Base-by-base conservation (phyloP, 2,113 vertebrate genomes). In the Colistium nudipinnis region DNA sequence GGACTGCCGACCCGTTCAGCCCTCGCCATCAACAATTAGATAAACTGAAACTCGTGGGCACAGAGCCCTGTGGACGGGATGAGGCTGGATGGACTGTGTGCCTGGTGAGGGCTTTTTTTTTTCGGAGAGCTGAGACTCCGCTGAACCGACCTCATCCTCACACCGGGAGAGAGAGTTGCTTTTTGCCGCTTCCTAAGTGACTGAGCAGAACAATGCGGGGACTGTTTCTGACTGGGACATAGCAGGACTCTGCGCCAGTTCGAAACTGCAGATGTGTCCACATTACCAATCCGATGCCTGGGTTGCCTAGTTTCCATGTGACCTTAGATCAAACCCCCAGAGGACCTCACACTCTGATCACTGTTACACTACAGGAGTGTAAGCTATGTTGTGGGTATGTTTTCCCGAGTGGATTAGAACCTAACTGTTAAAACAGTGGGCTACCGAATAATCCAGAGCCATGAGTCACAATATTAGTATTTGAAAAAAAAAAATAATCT, bases 281-380 rank as follows among this genome's bases (percentile, higher is more conserved):
- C 68, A 33, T 73, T 73, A 83, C 70, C 63, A 53, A 85, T 87
- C 83, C 67, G 76, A 80, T 66, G 84, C 90, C 87, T 84, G 78
- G 87, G 80, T 80, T 89, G 90, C 85, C 83, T 88, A 69, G 74
- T 78, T 85, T 88, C 85, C 85, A 85, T 78, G 89, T 90, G 89
- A 84, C 90, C 87, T 91, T 89, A 91, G 76, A 80, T 76, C 24
- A 64, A 67, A 72, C 44, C 73, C 67, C 63, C 72, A 77, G 85
- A 79, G 73, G 73, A 81, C 59, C 76, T 55, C 62, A 48, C 60
- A 49, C 69, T 70, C 57, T 82, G 73, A 72, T 62, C 80, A 74
- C 70, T 69, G 81, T 84, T 70, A 59, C 67, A 70, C 57, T 64
- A 62, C 33, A 30, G 39, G 45, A 76, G 70, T 82, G 44, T 74